Percentiles rank a stretch among this genome's conserved stretches.
These are phyloP conservation scores for Spisula subtruncata DNA, from an alignment of 2,888 invertebrate genomes.

Conservation along the genomic window DNA sequence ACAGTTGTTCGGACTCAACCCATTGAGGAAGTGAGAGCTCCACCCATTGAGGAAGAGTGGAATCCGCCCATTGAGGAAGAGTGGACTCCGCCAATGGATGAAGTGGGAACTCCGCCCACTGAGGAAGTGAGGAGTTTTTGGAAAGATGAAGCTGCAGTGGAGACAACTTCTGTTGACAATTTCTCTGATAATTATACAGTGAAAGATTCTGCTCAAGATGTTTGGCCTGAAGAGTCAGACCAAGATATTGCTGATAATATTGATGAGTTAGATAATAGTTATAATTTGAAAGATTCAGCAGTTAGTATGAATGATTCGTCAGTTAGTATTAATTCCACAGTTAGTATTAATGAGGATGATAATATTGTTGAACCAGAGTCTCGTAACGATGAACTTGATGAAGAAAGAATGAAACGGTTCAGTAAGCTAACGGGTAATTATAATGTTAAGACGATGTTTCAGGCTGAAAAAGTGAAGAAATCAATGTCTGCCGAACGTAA, in stretches of 20 bases:
- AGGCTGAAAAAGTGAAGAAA: not conserved
- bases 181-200: too few relatives aligned
- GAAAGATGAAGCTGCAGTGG: not conserved
- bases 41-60: not conserved
- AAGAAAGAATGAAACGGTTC: conserved; percentile 21
- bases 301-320: not conserved
- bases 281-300: not conserved
- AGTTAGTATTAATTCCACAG: too few relatives aligned
- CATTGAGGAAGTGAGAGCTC: not conserved
- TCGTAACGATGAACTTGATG: not conserved
- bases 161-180: too few relatives aligned
- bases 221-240: too few relatives aligned
- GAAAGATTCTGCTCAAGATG: too few relatives aligned
- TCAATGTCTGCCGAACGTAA: not conserved
- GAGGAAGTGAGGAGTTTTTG: not conserved
- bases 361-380: not conserved
- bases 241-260: not conserved
- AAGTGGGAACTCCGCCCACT: not conserved
- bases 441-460: conserved; percentile 16
- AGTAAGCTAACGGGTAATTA: conserved; percentile 40
- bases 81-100: not conserved
- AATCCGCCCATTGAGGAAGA: not conserved
- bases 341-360: not conserved
- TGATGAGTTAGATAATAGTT: not conserved
- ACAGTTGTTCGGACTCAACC: not conserved